Base-by-base conservation (phyloP, 2,797 vertebrate genomes). In the Myotis planiceps region DNA sequence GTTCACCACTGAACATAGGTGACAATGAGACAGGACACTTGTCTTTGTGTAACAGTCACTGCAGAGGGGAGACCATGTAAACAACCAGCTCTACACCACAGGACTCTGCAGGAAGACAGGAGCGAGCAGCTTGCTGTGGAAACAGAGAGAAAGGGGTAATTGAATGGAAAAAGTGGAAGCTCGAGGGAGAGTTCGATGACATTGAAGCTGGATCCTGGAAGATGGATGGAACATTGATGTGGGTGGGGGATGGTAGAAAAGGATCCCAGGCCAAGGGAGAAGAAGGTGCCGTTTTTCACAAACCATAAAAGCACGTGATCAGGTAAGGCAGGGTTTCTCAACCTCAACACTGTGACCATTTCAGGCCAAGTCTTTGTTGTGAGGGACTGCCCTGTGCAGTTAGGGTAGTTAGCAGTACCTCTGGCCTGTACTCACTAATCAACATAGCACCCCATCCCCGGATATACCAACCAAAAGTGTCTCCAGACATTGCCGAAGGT, bases 211-310 rank as follows among this genome's bases (percentile, higher is more conserved):
- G 32, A 37, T 29, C 72, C 84, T 63, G 23, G 51, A 75, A 49
- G 76, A 78, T 21, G 19, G 37, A 27, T 1, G 13, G 4, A 29
- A 45, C 6, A 8, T 1, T 37, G 66, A 60, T 7, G 5, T 2
- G 5, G 49, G 39, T n/a, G 19, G 37, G 34, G 68, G 42, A 32
- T 9, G 25, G n/a, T 2, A 69, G 69, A 5, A 47, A 76, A 79
- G 69, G 37, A 51, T 42, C 37, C 63, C 9, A 5, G 45, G 65
- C 74, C 21, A 0, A 72, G n/a, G 49, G 32, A 58, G 32, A 39
- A 47, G 12, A 34, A 18, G 39, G 34, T 19, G 6, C 0, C 1
- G 39, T 1, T 7, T 23, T 42, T 29, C 7, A 19, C 9, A 1
- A 72, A 47, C 49, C 4, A 2, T 27, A 14, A 65, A 69, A 21